These are phyloP conservation scores for Meandrusa payeni DNA, from an alignment of 2,888 invertebrate species.

Conservation along the genomic window DNA sequence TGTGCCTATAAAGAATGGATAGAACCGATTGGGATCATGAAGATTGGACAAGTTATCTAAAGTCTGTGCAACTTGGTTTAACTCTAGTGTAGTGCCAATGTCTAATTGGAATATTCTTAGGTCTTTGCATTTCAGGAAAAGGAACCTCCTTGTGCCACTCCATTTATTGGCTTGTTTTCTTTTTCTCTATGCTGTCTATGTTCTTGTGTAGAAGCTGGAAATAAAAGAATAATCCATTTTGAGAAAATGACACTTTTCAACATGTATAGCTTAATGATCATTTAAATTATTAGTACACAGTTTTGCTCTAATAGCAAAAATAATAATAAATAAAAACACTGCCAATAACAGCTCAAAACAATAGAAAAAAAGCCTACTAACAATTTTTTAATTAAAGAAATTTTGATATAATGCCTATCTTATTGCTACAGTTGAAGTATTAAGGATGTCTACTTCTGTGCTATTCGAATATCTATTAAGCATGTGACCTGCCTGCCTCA, in stretches of 20 bases:
- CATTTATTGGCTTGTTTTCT: slow-evolving; percentile 83
- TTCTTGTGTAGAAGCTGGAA: slow-evolving; percentile 93
- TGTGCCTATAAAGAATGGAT: slow-evolving; percentile 98
- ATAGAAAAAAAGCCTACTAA: too few species aligned
- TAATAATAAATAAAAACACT: too few species aligned
- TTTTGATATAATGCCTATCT: too few species aligned
- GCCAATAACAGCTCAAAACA: too few species aligned
- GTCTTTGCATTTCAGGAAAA: slow-evolving; percentile 96
- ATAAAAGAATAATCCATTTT: background rate
- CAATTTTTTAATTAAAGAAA: too few species aligned
- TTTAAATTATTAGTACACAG: background rate
- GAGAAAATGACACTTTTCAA: too few species aligned
- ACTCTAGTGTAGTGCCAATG: slow-evolving; percentile 89
- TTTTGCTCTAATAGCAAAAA: slow-evolving; percentile 26
- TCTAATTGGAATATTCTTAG: slow-evolving; percentile 92
- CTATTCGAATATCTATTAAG: too few species aligned
- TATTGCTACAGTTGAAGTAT: too few species aligned
- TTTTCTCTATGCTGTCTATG: slow-evolving; percentile 94
- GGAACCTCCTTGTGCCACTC: slow-evolving; percentile 84
- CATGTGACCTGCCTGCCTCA: too few species aligned
- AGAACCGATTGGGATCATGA: slow-evolving; percentile 87
- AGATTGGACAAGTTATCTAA: slow-evolving; percentile 92
- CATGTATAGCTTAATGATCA: background rate
- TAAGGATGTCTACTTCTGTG: too few species aligned
- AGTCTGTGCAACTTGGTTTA: slow-evolving; percentile 90